Base-by-base conservation (phyloP, 1,140 invertebrate species). In the Wiebesia pumilae region DNA sequence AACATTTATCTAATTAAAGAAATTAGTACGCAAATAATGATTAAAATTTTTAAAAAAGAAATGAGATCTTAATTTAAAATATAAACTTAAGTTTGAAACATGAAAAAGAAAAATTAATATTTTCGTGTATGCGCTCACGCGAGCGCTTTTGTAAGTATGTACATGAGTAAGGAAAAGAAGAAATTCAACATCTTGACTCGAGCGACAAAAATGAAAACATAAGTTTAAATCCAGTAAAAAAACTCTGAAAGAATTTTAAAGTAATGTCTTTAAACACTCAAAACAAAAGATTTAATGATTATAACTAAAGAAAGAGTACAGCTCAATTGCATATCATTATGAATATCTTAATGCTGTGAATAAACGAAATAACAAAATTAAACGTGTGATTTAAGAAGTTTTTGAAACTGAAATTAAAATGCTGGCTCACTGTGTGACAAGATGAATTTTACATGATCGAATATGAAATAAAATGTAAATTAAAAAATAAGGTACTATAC, bases 191-290 rank as follows among this genome's bases (percentile, higher is more conserved):
- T 65, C 58, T 10, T 38, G 38, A 43, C 38, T 65, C 33, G 40
- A 86, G 80, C 71, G 73, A 83, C 73, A 69, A 81, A 81, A 82
- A 82, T 77, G 82, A 86, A 82, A 86, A 82, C 38, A 19, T 54
- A 35, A 83, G 81, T 47, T 86, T 83, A 83, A 83, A 86, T 78
- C 58, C 51, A 10, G 30, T 40, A 77, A 24, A 79, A 79, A 85
- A 86, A 79, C 3, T 78, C 33, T 38, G 38, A 3, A 78, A 83
- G 85, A 69, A 83, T 51, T 83, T 54, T 35, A 67, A 51, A 86
- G 30, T 78, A 81, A 86, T 24, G 14, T 47, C 33, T 82, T 86
- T 77, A 82, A 86, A 86, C 47, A 77, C 38, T 35, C n/a, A 54
- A 79, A 85, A 80, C 51, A 62, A 77, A 77, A 77, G 30, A 62